Conservation (phyloP, 92 coral and sea anemone genomes). For the Virgularia gustaviana region DNA sequence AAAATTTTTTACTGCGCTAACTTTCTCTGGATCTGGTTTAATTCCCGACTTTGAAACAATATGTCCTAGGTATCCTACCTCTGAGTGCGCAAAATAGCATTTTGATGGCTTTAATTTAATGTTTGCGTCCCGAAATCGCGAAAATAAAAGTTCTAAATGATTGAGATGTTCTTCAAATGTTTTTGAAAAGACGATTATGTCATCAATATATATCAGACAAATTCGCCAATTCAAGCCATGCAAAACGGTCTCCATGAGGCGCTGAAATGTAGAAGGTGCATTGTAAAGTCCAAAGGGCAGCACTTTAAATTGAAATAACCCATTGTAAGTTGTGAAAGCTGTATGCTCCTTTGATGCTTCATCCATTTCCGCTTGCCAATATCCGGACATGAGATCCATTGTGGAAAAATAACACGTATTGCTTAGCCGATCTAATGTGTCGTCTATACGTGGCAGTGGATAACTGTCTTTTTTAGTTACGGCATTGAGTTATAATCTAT, state of each 20-base stretch:
- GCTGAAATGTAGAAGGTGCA: slow-evolving; percentile 28
- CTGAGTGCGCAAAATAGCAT: slow-evolving; percentile 39
- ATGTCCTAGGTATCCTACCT: too few species aligned
- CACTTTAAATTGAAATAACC: slow-evolving; percentile 1
- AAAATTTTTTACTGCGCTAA: slow-evolving; percentile 49
- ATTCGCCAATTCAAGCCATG: slow-evolving; percentile 19
- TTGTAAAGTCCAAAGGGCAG: slow-evolving; percentile 21
- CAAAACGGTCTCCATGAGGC: slow-evolving; percentile 16
- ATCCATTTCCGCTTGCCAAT: slow-evolving; percentile 41
- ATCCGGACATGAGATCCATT: slow-evolving; percentile 40
- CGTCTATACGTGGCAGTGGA: slow-evolving; percentile 40
- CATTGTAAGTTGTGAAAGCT: slow-evolving; percentile 19
- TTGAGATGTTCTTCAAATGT: slow-evolving; percentile 41
- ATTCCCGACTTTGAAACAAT: slow-evolving; percentile 40
- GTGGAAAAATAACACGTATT: slow-evolving; percentile 27
- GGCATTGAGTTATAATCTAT: slow-evolving; percentile 49
- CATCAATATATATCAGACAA: slow-evolving; percentile 25
- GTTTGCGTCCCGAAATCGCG: slow-evolving; percentile 46
- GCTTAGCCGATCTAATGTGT: slow-evolving; percentile 21
- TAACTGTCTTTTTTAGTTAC: slow-evolving; percentile 38
- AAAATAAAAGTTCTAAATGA: slow-evolving; percentile 39
- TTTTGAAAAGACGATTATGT: slow-evolving; percentile 28
- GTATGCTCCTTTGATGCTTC: slow-evolving; percentile 8
- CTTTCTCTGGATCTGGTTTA: slow-evolving; percentile 50
- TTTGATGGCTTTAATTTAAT: slow-evolving; percentile 55